phyloP scores from a whole-genome alignment of 2,888 invertebrate genomes.

The Brachylomia viminalis region DNA sequence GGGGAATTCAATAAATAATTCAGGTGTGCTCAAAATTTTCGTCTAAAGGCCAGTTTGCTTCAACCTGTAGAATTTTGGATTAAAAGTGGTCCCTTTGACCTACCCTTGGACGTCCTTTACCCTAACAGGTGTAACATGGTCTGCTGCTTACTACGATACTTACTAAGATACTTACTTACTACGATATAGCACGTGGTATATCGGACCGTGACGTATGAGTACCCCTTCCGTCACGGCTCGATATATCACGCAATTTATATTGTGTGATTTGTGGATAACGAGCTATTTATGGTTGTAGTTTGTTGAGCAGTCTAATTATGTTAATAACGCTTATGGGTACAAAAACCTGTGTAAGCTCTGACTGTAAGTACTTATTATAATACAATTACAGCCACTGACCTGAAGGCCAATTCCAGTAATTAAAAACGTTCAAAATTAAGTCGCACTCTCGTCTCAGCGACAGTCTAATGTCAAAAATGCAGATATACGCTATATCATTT shows the following conservation, averaged over 20 bases:
- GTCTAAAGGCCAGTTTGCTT: too few species aligned
- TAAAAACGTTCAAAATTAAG: too few species aligned
- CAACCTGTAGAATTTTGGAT: too few species aligned
- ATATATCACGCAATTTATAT: slow-evolving; percentile 28
- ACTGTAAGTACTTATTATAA: not conserved
- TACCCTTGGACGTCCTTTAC: slow-evolving; percentile 32
- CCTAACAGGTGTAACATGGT: slow-evolving; percentile 62
- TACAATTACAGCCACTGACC: not conserved
- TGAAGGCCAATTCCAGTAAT: too few species aligned
- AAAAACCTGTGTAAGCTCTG: not conserved
- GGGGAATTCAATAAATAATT: too few species aligned
- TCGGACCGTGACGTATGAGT: slow-evolving; percentile 67
- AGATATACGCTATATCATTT: too few species aligned
- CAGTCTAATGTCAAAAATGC: too few species aligned
- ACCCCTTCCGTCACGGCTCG: slow-evolving; percentile 56
- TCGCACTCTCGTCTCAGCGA: too few species aligned
- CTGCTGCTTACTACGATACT: slow-evolving; percentile 65
- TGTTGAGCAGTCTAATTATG: too few species aligned
- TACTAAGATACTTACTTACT: too few species aligned
- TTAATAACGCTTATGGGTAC: not conserved
- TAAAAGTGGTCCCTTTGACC: not conserved
- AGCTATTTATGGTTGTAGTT: not conserved
- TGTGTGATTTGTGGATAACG: slow-evolving; percentile 1
- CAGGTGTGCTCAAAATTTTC: too few species aligned
- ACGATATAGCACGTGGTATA: slow-evolving; percentile 73